These are phyloP conservation scores for Trididemnum nubilum DNA, from an alignment of 23 tunicate genomes.

Conservation along the genomic window DNA sequence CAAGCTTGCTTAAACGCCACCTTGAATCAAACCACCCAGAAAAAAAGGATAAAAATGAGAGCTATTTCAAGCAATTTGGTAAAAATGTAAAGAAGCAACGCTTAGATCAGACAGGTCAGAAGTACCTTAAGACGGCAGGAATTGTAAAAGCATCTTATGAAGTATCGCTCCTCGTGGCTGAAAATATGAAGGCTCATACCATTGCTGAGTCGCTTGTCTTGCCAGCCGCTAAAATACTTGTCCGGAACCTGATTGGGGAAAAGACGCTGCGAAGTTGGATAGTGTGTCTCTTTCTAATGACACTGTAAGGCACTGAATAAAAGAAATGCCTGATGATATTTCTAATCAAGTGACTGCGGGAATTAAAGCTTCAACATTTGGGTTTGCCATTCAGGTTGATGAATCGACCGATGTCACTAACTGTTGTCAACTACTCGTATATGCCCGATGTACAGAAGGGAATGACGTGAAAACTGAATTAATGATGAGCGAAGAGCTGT, in stretches of 20 bases:
- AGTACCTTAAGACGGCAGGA: conserved; percentile 34
- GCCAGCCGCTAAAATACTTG: conserved; percentile 59
- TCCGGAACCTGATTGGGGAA: conserved; percentile 42
- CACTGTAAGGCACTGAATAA: conserved; percentile 10
- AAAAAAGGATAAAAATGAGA: conserved; percentile 10
- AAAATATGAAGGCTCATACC: conserved; percentile 61
- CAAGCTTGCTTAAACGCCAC: conserved; percentile 41
- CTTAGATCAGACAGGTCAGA: conserved; percentile 52
- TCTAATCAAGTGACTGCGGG: conserved; percentile 29
- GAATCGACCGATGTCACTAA: conserved; percentile 33
- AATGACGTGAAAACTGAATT: conserved; percentile 40
- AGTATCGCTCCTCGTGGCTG: conserved; percentile 64
- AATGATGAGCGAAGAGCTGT: conserved; percentile 27
- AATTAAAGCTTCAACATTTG: conserved; percentile 19
- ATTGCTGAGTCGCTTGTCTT: conserved; percentile 62
- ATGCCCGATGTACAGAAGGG: conserved; percentile 34
- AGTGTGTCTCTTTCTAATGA: conserved; percentile 37
- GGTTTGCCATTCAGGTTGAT: conserved; percentile 30
- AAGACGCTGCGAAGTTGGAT: conserved; percentile 39
- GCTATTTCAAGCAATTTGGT: conserved; percentile 37
- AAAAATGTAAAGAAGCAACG: conserved; percentile 38
- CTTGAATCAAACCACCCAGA: conserved; percentile 20
- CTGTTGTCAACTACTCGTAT: conserved; percentile 7
- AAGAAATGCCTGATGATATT: conserved; percentile 34
- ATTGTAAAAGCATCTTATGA: conserved; percentile 63